phyloP scores from a whole-genome alignment of 1,140 invertebrate species.

The Camponotus vicinus region DNA sequence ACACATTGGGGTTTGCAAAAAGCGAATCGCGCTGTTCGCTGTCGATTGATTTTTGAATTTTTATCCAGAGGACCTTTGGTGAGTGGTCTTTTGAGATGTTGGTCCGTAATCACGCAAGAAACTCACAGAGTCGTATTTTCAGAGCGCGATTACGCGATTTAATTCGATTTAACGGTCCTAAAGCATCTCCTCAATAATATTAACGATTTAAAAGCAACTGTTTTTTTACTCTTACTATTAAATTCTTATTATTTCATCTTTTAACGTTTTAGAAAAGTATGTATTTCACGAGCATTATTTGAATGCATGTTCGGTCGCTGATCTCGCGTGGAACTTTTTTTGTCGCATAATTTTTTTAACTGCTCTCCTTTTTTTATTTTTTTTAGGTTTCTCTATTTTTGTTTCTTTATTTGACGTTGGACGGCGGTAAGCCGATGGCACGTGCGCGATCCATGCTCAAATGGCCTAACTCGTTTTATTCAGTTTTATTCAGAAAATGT shows the following conservation, averaged over 20 bases:
- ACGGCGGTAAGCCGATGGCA: slow-evolving; percentile 32
- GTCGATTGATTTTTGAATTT: slow-evolving; percentile 55
- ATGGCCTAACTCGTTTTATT: slow-evolving; percentile 73
- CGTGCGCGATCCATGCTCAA: slow-evolving; percentile 68
- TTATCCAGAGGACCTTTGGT: slow-evolving; percentile 2
- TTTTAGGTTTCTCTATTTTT: neutral
- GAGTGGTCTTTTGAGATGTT: slow-evolving; percentile 23
- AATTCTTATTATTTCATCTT: too few relatives aligned
- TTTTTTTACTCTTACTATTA: neutral
- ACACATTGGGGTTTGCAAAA: slow-evolving; percentile 47
- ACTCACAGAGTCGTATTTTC: slow-evolving; percentile 20
- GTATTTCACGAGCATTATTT: neutral
- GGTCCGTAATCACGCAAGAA: slow-evolving; percentile 19
- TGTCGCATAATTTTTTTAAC: slow-evolving; percentile 41
- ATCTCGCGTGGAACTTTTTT: slow-evolving; percentile 43
- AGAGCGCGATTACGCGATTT: neutral
- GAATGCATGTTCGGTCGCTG: slow-evolving; percentile 14
- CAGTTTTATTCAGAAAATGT: slow-evolving; percentile 74
- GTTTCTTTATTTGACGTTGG: neutral
- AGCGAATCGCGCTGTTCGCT: slow-evolving; percentile 11
- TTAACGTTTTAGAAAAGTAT: too few relatives aligned
- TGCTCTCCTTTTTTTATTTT: neutral
- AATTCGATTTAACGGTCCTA: slow-evolving; percentile 24
- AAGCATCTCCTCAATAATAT: slow-evolving; percentile 1
- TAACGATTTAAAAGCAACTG: neutral